Base-by-base conservation (phyloP, 2,797 vertebrate species). In the Gallinago nigripennis region DNA sequence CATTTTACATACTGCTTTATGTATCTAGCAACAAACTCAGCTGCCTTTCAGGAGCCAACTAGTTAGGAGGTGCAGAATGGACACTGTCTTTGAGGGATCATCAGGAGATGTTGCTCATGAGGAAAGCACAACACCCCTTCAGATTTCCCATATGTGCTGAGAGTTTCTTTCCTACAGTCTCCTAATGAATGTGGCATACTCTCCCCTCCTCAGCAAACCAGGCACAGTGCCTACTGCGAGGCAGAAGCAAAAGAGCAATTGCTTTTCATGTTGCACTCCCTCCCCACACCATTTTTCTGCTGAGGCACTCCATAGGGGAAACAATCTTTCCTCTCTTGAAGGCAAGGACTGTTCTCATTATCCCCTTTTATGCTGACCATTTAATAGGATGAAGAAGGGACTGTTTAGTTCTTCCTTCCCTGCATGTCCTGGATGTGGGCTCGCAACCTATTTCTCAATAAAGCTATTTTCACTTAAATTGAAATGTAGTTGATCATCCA, bases 391-490 rank as follows among this genome's bases (percentile, higher is more conserved):
- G 82, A 84, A 89, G 63, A 89, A 83, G 48, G 68, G 30, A 54
- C 70, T 85, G 48, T 82, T 90, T 64, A 90, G 16, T 86, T 48
- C 56, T 90, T 90, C 77, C 35, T 88, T 76, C 80, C 25, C 69
- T 48, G 68, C 27, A 21, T 50, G 31, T 56, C 37, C 66, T 80
- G 56, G 58, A 53, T 12, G 12, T 51, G 90, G 63, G 63, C 48
- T 46, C 71, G 85, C 71, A 80, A 71, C 27, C 11, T 86, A 43
- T 60, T 92, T 88, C 75, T 94, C 45, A 64, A 73, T 71, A 66
- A 88, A 91, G 33, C 46, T 77, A 90, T 90, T 94, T 94, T 93
- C 66, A 86, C 64, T 92, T 88, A 93, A 93, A 92, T 17, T 86
- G 63, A 91, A 94, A 70, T 60, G n/a, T 43, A 75, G 82, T 65